A percentile compares a stretch with the other conserved stretches of the same genome.
Conservation (phyloP, 2,797 vertebrate species). For the Sciurus carolinensis region DNA sequence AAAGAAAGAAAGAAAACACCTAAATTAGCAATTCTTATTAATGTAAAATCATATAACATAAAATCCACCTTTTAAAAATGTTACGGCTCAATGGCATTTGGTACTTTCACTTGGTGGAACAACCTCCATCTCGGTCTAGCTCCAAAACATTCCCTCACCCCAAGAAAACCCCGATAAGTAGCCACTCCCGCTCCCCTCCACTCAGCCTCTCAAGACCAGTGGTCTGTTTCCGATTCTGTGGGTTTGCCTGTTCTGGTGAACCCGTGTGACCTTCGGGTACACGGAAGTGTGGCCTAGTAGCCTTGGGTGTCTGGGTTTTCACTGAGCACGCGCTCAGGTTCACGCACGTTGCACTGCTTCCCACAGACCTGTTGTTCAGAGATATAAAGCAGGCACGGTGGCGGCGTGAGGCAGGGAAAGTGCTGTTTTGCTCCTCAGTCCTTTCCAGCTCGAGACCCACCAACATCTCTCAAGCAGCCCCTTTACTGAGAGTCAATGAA, state of each 20-base stretch:
- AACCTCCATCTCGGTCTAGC: not conserved
- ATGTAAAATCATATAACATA: not conserved
- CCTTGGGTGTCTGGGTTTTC: not conserved
- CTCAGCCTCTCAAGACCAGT: too few relatives aligned
- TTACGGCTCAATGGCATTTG: not conserved
- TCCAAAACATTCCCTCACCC: not conserved
- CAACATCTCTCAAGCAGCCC: too few relatives aligned
- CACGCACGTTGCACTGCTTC: rapidly evolving
- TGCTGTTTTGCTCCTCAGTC: not conserved
- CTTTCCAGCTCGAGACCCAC: not conserved
- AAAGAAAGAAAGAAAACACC: too few relatives aligned
- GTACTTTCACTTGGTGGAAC: not conserved
- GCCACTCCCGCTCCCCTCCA: rapidly evolving
- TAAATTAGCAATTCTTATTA: not conserved
- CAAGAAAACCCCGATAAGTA: not conserved
- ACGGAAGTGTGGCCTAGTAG: rapidly evolving
- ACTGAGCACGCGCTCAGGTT: not conserved
- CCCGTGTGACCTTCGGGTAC: too few relatives aligned
- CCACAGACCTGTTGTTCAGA: not conserved
- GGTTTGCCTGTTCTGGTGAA: not conserved
- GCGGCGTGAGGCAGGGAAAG: too few relatives aligned
- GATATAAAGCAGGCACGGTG: not conserved
- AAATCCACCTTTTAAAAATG: not conserved
- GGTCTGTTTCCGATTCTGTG: not conserved
- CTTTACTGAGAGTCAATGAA: not conserved